Conservation (phyloP, 2,113 vertebrate genomes). For the Sylvia atricapilla region DNA sequence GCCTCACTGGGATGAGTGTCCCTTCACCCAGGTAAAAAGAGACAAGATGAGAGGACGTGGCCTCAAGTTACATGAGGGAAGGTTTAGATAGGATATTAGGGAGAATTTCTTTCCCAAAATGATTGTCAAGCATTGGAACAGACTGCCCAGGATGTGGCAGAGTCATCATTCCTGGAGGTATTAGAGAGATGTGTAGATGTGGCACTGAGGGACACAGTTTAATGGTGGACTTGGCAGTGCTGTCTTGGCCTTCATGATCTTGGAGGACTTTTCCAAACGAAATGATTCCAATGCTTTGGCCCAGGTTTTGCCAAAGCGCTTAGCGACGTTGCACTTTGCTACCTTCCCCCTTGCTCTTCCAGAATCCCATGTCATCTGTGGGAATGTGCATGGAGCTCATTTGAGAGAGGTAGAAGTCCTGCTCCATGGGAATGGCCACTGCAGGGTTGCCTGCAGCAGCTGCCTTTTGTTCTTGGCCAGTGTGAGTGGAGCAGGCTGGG, state of each 20-base stretch:
- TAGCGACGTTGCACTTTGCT: background rate
- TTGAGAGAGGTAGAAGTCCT: background rate
- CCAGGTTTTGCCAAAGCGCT: background rate
- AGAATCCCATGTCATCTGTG: accelerated
- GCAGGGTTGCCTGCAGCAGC: background rate
- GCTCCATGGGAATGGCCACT: background rate
- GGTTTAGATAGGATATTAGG: background rate
- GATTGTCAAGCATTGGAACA: background rate
- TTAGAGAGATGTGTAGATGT: background rate
- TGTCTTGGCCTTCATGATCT: background rate
- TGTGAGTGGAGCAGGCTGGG: background rate
- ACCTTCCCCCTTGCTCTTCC: background rate
- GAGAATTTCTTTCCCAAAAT: background rate
- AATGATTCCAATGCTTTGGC: background rate
- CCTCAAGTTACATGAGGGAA: background rate
- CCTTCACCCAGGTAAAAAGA: background rate
- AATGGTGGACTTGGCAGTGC: background rate
- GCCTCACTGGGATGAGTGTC: background rate
- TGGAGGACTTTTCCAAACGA: background rate
- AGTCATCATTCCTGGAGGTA: background rate
- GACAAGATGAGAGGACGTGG: background rate
- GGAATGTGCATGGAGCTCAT: background rate
- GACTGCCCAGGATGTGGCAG: background rate
- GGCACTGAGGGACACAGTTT: background rate
- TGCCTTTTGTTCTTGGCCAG: background rate